These are phyloP conservation scores for Channa maculata DNA, from an alignment of 2,113 vertebrate genomes.

Conservation along the genomic window DNA sequence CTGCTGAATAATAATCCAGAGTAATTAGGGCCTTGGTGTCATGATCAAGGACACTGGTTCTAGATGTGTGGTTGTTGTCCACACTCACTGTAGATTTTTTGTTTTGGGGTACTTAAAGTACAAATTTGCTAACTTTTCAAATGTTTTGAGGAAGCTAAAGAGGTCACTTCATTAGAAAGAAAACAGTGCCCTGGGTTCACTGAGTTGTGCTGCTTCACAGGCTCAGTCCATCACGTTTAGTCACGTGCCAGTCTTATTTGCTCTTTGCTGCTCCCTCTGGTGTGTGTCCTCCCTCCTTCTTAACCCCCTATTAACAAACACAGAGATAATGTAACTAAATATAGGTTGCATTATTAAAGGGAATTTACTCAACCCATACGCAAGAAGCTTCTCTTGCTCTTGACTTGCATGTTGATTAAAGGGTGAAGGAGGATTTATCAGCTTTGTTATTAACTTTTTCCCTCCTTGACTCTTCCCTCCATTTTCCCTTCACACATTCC, in stretches of 20 bases:
- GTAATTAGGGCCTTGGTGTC: slow-evolving; percentile 18
- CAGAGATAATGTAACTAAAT: slow-evolving; percentile 65
- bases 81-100: slow-evolving; percentile 15
- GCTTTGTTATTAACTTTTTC: slow-evolving; percentile 58
- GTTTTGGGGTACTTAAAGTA: slow-evolving; percentile 14
- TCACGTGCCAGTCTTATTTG: slow-evolving; percentile 31
- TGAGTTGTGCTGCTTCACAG: slow-evolving; percentile 28
- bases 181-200: slow-evolving; percentile 46
- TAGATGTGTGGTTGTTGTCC: slow-evolving; percentile 11
- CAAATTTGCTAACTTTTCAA: slow-evolving; percentile 47
- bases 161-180: slow-evolving; percentile 64
- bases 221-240: slow-evolving; percentile 59
- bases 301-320: slow-evolving; percentile 70
- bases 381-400: slow-evolving; percentile 48
- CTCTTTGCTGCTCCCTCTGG: slow-evolving; percentile 63
- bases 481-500: slow-evolving; percentile 53
- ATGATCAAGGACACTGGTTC: slow-evolving; percentile 15
- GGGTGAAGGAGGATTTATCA: slow-evolving; percentile 63
- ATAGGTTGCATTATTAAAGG: slow-evolving; percentile 47
- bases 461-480: slow-evolving; percentile 57
- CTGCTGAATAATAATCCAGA: slow-evolving; percentile 18
- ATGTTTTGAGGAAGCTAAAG: slow-evolving; percentile 62
- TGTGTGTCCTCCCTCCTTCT: slow-evolving; percentile 49
- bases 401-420: slow-evolving; percentile 62
- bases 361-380: slow-evolving; percentile 52